phyloP scores from a whole-genome alignment of 2,113 vertebrate species.

The Megaptera novaeangliae region DNA sequence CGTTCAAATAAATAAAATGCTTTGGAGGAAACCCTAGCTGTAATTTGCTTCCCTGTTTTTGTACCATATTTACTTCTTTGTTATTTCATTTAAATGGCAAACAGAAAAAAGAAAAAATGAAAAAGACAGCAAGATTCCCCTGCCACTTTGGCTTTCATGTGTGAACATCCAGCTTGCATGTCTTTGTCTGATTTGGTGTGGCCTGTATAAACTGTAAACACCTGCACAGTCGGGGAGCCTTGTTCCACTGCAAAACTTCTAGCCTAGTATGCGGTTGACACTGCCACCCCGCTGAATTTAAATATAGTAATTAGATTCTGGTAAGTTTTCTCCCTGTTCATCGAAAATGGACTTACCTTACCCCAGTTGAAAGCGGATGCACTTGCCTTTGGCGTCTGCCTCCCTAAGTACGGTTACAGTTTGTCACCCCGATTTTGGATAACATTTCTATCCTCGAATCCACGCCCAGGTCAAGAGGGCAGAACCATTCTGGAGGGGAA shows the following conservation, averaged over 20 bases:
- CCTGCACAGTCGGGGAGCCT: not conserved
- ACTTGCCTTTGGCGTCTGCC: not conserved
- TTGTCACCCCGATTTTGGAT: not conserved
- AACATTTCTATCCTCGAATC: not conserved
- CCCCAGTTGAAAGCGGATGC: not conserved
- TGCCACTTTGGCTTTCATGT: not conserved
- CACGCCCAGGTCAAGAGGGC: not conserved
- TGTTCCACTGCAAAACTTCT: not conserved
- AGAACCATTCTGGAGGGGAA: not conserved
- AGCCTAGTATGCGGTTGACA: not conserved
- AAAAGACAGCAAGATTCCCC: not conserved
- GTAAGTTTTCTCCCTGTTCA: not conserved
- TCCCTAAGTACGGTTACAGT: not conserved
- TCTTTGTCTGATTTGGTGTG: not conserved
- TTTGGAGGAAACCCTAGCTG: not conserved
- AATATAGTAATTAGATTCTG: not conserved
- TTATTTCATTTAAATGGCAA: not conserved
- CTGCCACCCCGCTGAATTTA: not conserved
- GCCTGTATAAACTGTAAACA: not conserved
- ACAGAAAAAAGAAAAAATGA: not conserved
- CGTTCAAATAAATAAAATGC: not conserved
- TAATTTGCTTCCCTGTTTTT: not conserved
- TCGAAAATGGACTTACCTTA: slow-evolving; percentile 26
- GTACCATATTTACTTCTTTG: not conserved
- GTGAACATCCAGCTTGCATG: not conserved